phyloP scores from a whole-genome alignment of 2,888 invertebrate genomes.

The Chamaedrilus cognettii region DNA sequence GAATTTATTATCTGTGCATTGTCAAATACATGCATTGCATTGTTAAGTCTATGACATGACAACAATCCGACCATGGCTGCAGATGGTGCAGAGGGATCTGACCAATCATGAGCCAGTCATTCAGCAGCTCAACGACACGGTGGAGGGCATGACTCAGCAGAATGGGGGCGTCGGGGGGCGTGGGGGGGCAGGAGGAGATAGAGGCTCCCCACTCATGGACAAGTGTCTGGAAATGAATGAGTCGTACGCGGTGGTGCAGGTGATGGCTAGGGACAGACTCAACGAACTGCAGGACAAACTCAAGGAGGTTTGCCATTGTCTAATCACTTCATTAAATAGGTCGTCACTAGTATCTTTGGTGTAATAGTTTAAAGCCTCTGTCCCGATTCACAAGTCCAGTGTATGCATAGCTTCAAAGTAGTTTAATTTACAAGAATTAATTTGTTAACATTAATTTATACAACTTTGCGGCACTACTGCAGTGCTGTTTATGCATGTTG shows the following conservation, averaged over 20 bases:
- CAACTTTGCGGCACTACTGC: no score
- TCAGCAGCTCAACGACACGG: slow-evolving; percentile 49
- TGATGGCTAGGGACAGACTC: slow-evolving; percentile 48
- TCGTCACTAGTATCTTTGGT: not conserved
- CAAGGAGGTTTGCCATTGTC: slow-evolving; percentile 44
- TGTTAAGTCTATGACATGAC: no score
- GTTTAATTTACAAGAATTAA: no score
- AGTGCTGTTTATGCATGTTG: no score
- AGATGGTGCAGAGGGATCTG: slow-evolving; percentile 54
- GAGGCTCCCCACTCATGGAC: slow-evolving; percentile 41
- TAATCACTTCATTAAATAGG: not conserved
- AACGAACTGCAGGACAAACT: slow-evolving; percentile 55
- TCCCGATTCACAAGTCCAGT: no score
- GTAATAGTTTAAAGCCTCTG: not conserved
- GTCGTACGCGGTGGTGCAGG: slow-evolving; percentile 45
- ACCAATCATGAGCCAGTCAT: slow-evolving; percentile 49
- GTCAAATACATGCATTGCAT: no score
- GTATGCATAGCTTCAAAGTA: no score
- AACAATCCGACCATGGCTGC: no score
- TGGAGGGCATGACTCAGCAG: slow-evolving; percentile 35
- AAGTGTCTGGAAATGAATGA: slow-evolving; percentile 53
- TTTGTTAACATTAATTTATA: no score
- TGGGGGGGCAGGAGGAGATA: slow-evolving; percentile 31
- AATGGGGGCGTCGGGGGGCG: slow-evolving; percentile 39
- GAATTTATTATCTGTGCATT: no score